Conservation (phyloP, 2,888 invertebrate species). For the Eupithecia tripunctaria region DNA sequence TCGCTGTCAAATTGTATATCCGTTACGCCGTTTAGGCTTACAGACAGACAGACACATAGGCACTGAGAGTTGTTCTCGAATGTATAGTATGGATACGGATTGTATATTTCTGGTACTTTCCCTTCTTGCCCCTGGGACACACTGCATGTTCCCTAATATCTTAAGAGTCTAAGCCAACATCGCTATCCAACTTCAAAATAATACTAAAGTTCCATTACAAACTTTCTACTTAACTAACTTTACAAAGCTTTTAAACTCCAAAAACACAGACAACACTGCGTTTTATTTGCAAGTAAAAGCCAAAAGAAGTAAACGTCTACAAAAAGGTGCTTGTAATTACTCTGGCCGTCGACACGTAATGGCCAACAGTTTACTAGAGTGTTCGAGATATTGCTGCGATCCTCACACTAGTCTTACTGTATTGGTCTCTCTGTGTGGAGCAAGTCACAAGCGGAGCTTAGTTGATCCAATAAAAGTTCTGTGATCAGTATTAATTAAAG, state of each 20-base stretch:
- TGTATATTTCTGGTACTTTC: not conserved
- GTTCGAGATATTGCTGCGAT: constrained; percentile 64
- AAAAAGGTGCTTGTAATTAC: constrained; percentile 48
- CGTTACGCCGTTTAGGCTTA: too few species aligned
- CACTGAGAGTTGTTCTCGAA: too few species aligned
- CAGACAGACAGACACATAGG: too few species aligned
- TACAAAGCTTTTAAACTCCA: not conserved
- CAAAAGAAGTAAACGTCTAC: constrained; percentile 4
- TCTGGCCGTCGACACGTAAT: constrained; percentile 57
- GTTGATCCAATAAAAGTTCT: too few species aligned
- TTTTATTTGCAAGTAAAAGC: not conserved
- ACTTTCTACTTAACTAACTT: not conserved
- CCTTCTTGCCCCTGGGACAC: not conserved
- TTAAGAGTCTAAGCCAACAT: not conserved
- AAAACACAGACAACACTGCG: not conserved
- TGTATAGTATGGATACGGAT: too few species aligned
- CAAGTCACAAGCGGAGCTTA: constrained; percentile 42
- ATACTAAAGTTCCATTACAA: not conserved
- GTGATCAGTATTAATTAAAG: too few species aligned
- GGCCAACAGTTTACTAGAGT: constrained; percentile 59
- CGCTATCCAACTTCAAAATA: not conserved
- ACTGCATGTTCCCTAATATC: too few species aligned
- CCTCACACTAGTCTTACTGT: constrained; percentile 55
- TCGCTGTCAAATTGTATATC: too few species aligned
- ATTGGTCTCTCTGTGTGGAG: constrained; percentile 45